Evolutionary conservation across 2,113 vertebrate genomes (phyloP).

Genomic region (Neopipo cinnamomea): DNA sequence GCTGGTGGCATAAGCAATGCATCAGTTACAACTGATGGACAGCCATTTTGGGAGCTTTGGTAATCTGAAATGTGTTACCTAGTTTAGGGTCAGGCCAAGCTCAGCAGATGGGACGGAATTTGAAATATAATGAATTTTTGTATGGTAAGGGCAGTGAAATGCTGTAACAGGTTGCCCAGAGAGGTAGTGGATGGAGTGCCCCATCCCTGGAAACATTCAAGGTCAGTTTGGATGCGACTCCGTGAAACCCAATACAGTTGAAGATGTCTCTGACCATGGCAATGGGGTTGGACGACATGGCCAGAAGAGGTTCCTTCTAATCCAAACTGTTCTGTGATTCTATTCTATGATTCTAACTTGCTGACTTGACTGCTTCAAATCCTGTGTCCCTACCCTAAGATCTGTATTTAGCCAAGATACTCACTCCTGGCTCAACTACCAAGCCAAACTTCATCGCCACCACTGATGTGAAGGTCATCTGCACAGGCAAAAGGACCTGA

Average conservation of each 20-base stretch:
- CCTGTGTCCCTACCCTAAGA: background rate
- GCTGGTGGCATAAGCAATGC: background rate
- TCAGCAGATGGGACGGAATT: background rate
- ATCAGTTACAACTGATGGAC: background rate
- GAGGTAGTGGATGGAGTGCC: background rate
- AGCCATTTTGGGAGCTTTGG: background rate
- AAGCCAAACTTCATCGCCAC: background rate
- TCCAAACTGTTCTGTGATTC: background rate
- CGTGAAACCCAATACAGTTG: background rate
- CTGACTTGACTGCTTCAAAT: background rate
- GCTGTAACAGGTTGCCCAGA: background rate
- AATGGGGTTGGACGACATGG: background rate
- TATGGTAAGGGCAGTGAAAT: rapidly evolving
- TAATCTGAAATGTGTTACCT: background rate
- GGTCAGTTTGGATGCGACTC: background rate
- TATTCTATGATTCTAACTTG: background rate
- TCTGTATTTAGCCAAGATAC: background rate
- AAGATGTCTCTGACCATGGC: background rate
- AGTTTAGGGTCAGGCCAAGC: background rate
- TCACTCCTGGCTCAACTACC: background rate
- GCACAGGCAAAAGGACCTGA: background rate
- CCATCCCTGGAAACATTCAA: background rate
- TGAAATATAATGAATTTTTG: background rate
- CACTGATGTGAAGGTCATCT: background rate
- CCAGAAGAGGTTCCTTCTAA: background rate